Base-by-base conservation (phyloP, 2,797 vertebrate genomes). In the Pteropus rufus region DNA sequence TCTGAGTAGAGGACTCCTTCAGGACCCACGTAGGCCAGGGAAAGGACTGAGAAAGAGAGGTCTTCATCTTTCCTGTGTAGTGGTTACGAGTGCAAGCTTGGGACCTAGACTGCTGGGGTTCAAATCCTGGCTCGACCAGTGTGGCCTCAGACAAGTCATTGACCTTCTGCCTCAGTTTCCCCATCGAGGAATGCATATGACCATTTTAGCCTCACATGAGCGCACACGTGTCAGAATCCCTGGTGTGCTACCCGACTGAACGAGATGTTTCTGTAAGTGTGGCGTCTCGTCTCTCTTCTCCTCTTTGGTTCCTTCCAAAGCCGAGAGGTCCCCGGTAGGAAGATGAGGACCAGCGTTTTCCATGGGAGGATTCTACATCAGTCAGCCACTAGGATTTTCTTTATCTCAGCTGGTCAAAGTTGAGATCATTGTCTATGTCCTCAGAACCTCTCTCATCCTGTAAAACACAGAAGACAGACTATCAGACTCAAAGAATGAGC, bases 151-250 rank as follows among this genome's bases (percentile, higher is more conserved):
- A 0, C 39, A 31, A 65, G 65, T 67, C n/a, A 5, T 23, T 14
- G 58, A 36, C 18, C 21, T 60, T 21, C 44, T 58, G 69, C 72
- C 72, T 84, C 26, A 8, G 56, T 67, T 49, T 91, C 54, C 75
- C 54, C 18, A 2, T 2, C 9, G 41, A n/a, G 65, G 36, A 29
- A 15, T 4, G 7, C 67, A 31, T 65, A 14, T 2, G 9, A 1
- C 1, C 0, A 7, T 12, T n/a, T 72, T 21, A 21, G 31, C 46
- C 46, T 56, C 54, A 1, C 15, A 0, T 0, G 34, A 7, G 19
- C 0, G 0, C 2, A 1, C 15, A 1, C 14, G 19, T 26, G 23
- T 54, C 44, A 5, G 44, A 36, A 7, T 29, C 46, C 2, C 72
- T 9, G 52, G 36, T 2, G 1, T 11, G 46, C 12, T 34, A 29